phyloP scores from a whole-genome alignment of 2,888 invertebrate species.

The Bugula neritina region DNA sequence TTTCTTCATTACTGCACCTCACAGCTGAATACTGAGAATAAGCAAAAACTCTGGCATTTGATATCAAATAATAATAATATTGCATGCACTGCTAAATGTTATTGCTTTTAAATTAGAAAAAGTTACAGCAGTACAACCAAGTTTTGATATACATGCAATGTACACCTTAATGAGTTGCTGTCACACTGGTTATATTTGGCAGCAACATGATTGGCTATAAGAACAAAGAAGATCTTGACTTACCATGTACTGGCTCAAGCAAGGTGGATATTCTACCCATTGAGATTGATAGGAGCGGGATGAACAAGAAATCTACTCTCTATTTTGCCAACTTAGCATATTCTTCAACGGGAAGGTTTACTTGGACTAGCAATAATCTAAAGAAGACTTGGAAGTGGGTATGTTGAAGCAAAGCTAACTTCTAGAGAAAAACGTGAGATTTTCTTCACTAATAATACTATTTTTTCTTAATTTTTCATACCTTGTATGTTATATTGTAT shows the following conservation, averaged over 20 bases:
- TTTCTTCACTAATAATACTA: no score
- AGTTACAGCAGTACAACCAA: no score
- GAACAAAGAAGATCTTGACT: not conserved
- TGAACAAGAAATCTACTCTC: conserved; percentile 35
- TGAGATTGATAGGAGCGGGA: conserved; percentile 35
- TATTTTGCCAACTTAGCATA: conserved; percentile 36
- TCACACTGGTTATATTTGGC: not conserved
- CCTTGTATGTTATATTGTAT: no score
- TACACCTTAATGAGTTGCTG: no score
- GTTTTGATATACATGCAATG: no score
- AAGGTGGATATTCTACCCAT: conserved; percentile 31
- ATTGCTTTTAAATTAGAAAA: no score
- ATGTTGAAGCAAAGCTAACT: not conserved
- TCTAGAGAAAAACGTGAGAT: not conserved
- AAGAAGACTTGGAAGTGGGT: not conserved
- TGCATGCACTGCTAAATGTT: no score
- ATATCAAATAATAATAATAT: no score
- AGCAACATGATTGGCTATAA: not conserved
- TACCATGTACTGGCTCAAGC: not conserved
- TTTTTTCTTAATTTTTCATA: no score
- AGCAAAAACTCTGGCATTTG: no score
- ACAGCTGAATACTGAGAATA: no score
- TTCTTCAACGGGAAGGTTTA: not conserved
- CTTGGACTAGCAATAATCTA: not conserved
- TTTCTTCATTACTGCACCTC: no score